Percentiles rank a stretch among this genome's conserved stretches.
Conservation (phyloP, 2,797 vertebrate genomes). For the Salarias fasciatus region DNA sequence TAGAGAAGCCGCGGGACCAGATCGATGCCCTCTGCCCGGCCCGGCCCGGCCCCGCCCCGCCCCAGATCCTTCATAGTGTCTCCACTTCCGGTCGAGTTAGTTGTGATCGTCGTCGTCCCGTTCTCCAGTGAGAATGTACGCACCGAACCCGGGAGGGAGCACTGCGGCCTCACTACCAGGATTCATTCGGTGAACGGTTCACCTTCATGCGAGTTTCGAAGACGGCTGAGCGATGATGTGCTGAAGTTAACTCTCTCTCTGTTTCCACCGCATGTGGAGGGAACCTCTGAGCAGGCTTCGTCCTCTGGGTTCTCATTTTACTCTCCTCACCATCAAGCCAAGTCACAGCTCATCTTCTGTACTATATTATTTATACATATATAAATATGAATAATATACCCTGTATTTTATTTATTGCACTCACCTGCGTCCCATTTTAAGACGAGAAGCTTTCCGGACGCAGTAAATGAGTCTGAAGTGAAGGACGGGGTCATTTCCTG, state of each 20-base stretch:
- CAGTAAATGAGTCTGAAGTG: slow-evolving; percentile 29
- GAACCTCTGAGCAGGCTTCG: slow-evolving; percentile 14
- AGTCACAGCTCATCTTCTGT: slow-evolving; percentile 57
- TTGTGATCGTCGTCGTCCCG: slow-evolving; percentile 34
- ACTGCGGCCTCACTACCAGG: slow-evolving; percentile 5
- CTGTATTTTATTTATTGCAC: slow-evolving; percentile 81
- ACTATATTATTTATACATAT: slow-evolving; percentile 78
- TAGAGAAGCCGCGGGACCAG: slow-evolving; percentile 52
- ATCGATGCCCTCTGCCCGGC: slow-evolving; percentile 22
- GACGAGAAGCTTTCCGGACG: slow-evolving; percentile 37
- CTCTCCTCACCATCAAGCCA: slow-evolving; percentile 48
- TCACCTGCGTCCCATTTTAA: slow-evolving; percentile 32
- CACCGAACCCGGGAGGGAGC: slow-evolving; percentile 3
- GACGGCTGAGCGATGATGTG: slow-evolving; percentile 4
- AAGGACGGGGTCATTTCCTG: slow-evolving; percentile 54
- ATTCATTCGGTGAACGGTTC: background rate
- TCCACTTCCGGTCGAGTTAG: slow-evolving; percentile 45
- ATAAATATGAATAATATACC: slow-evolving; percentile 74
- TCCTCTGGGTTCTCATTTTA: slow-evolving; percentile 25
- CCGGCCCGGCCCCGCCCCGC: slow-evolving; percentile 1
- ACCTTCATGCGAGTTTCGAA: slow-evolving; percentile 1
- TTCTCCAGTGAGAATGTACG: slow-evolving; percentile 50
- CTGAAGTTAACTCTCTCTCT: slow-evolving; percentile 27
- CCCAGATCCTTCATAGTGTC: slow-evolving; percentile 29
- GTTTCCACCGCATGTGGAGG: slow-evolving; percentile 13